Conservation (phyloP, 1,140 invertebrate species). For the Hestina assimilis region DNA sequence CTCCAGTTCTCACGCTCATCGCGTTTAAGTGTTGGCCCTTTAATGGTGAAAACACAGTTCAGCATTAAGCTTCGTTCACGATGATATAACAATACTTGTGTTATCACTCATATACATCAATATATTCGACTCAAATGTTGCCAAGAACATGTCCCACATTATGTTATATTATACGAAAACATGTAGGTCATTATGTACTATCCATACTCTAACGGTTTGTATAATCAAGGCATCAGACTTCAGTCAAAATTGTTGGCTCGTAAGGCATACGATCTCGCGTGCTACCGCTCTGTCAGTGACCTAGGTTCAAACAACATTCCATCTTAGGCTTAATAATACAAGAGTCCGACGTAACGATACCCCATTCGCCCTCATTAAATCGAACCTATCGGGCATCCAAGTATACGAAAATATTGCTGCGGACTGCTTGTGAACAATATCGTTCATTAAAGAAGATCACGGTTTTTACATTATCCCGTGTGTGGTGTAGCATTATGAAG, state of each 20-base stretch:
- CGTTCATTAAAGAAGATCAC: slow-evolving; percentile 28
- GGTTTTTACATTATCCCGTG: slow-evolving; percentile 18
- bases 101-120: no score
- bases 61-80: no score
- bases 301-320: slow-evolving; percentile 59
- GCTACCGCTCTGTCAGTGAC: slow-evolving; percentile 61
- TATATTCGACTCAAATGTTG: no score
- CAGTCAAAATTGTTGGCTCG: slow-evolving; percentile 28
- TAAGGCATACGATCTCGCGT: slow-evolving; percentile 37
- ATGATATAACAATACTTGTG: no score
- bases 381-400: slow-evolving; percentile 25
- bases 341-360: slow-evolving; percentile 63
- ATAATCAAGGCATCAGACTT: slow-evolving; percentile 24
- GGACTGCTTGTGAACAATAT: slow-evolving; percentile 26
- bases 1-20: no score
- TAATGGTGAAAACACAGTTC: no score
- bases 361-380: slow-evolving; percentile 62
- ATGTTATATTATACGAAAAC: not conserved
- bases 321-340: slow-evolving; percentile 72
- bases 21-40: no score
- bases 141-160: not conserved
- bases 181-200: not conserved
- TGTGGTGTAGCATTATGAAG: slow-evolving; percentile 16
- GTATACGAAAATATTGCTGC: slow-evolving; percentile 3
- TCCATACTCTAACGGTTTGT: slow-evolving; percentile 12